Evolutionary conservation across 2,797 vertebrate genomes (phyloP).

Genomic region (Sitta carolinensis): DNA sequence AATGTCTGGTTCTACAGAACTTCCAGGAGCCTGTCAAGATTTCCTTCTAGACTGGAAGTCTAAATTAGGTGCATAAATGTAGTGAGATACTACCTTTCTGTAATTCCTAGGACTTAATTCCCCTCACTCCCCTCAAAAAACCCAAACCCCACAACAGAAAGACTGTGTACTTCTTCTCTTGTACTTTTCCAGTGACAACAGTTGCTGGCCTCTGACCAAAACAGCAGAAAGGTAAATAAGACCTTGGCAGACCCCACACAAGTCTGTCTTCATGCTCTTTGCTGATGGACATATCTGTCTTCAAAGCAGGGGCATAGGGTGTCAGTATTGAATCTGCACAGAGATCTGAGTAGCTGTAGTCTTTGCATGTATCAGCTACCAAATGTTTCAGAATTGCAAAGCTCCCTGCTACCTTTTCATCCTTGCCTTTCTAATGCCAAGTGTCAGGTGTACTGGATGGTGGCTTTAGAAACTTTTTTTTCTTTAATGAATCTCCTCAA

Average conservation of each 20-base stretch:
- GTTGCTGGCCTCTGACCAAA: not conserved
- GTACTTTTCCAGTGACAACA: not conserved
- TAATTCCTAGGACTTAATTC: not conserved
- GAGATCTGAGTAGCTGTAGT: not conserved
- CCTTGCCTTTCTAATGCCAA: not conserved
- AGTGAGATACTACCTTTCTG: not conserved
- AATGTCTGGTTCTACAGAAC: not conserved
- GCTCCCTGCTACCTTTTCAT: not conserved
- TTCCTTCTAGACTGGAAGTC: not conserved
- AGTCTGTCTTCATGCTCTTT: not conserved
- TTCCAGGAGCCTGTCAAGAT: accelerated
- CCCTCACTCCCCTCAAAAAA: accelerated
- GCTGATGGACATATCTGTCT: not conserved
- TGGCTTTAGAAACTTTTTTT: not conserved
- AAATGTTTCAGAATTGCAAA: not conserved
- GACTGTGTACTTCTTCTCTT: not conserved
- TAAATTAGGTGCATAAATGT: not conserved
- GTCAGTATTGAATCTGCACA: not conserved
- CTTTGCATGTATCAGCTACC: not conserved
- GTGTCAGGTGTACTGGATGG: accelerated
- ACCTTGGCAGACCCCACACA: not conserved
- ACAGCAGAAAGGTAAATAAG: not conserved
- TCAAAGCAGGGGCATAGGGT: not conserved
- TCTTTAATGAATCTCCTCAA: not conserved
- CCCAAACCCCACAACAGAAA: not conserved